Percentiles rank a stretch among this genome's conserved stretches.
These are phyloP conservation scores for Drosophila navojoa DNA, from an alignment of 1,140 invertebrate species.

Conservation along the genomic window DNA sequence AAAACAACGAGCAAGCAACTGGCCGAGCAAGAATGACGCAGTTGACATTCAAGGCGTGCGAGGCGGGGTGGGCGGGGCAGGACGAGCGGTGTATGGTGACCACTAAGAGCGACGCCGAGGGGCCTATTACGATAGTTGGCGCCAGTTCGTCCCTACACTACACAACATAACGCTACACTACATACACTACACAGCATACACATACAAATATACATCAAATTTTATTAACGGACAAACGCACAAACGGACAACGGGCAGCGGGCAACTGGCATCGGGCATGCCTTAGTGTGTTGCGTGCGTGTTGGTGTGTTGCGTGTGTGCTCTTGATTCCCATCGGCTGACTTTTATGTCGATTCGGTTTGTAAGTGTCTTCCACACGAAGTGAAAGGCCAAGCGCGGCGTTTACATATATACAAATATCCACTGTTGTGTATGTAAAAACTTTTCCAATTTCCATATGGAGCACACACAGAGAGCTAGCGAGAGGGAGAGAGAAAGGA, in stretches of 20 bases:
- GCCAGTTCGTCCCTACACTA: conserved; percentile 58
- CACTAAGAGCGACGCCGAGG: conserved; percentile 45
- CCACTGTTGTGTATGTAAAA: conserved; percentile 35
- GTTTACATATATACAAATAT: conserved; percentile 16
- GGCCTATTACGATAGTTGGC: conserved; percentile 70
- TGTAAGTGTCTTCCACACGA: conserved; percentile 54
- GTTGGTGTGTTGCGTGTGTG: conserved; percentile 31
- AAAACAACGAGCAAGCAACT: background rate
- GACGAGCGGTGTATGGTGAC: conserved; percentile 26
- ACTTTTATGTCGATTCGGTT: conserved; percentile 33
- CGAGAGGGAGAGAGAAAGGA: conserved; percentile 25
- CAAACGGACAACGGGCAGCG: conserved; percentile 58
- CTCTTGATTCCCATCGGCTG: conserved; percentile 39
- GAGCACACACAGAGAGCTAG: conserved; percentile 43
- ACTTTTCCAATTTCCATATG: conserved; percentile 78
- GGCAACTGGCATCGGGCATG: conserved; percentile 40
- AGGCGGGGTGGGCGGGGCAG: conserved; percentile 1
- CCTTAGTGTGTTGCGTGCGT: conserved; percentile 24
- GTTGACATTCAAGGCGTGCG: conserved; percentile 56
- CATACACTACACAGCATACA: conserved; percentile 40
- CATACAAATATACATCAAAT: conserved; percentile 21
- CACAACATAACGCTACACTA: conserved; percentile 37
- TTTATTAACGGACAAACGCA: conserved; percentile 60
- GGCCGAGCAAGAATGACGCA: conserved; percentile 63
- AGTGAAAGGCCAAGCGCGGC: conserved; percentile 60